Evolutionary conservation across 1,140 invertebrate genomes (phyloP), one percentile per base, ranked within the genome.

Genomic region (Leptinotarsa lineolata): DNA sequence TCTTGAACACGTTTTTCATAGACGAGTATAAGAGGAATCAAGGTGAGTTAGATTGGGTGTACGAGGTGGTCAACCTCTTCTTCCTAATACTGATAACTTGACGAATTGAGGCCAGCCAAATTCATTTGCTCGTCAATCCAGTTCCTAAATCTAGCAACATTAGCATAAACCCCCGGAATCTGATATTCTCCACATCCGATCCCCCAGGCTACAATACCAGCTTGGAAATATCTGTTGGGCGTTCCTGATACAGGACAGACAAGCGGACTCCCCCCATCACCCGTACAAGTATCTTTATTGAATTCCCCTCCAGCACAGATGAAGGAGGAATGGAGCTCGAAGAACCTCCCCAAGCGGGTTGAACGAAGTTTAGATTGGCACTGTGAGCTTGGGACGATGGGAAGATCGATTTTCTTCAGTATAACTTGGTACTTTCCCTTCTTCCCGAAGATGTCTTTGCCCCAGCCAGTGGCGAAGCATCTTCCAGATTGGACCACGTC

Each of bases 301-400:
- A 83, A 78, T 78, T 89, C 87, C 0, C 92, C 92, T 1, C 92
- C 92, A 0, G 93, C 93, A 81, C 93, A 95, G 72, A 93, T 87
- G 81, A 94, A 94, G 39, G 89, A 90, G 0, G 86, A 78, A 79
- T 94, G 88, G 11, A 95, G 83, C 45, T 87, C 77, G 79, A 93
- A 94, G 73, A 86, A 82, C 12, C 82, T 81, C 0, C 92, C 90
- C 3, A 92, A 82, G 16, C 90, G 82, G 0, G 91, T 92, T 59
- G 83, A 84, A 18, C 89, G 82, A 4, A 92, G 77, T 54, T 84
- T 78, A 0, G 83, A 78, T 79, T 92, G 86, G 75, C 93, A 94
- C 1, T 74, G 74, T 2, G 82, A 68, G 5, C 84, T 83, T 2
- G 85, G 84, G 0, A 93, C 89, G 6, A 91, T 81, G 3, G 91